phyloP scores from a whole-genome alignment of 2,113 vertebrate genomes.

The Plotosus lineatus region DNA sequence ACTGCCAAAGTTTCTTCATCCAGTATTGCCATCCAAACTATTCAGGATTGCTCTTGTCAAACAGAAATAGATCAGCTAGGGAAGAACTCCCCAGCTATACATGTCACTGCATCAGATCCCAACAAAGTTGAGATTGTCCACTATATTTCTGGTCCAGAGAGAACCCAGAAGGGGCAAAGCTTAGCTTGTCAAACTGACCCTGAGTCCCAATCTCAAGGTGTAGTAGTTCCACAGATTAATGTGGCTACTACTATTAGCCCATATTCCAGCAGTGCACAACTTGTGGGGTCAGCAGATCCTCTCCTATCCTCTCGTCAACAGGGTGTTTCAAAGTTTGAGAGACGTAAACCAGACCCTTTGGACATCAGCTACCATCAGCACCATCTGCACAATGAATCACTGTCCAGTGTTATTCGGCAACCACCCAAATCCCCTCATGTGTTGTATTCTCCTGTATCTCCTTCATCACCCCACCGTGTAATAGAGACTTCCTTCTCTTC shows the following conservation, averaged over 20 bases:
- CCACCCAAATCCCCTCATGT: conserved; percentile 94
- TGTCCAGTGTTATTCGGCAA: conserved; percentile 90
- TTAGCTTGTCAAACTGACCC: conserved; percentile 94
- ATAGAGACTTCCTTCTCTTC: conserved; percentile 88
- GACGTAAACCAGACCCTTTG: conserved; percentile 90
- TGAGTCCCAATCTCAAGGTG: conserved; percentile 82
- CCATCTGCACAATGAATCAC: conserved; percentile 83
- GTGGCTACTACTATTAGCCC: conserved; percentile 88
- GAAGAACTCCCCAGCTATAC: conserved; percentile 86
- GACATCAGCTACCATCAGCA: conserved; percentile 96
- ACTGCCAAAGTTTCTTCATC: conserved; percentile 74
- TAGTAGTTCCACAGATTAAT: conserved; percentile 86
- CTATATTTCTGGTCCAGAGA: conserved; percentile 95
- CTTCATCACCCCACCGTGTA: conserved; percentile 90
- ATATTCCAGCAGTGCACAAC: conserved; percentile 84
- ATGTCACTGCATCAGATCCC: conserved; percentile 86
- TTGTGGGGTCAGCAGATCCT: conserved; percentile 79
- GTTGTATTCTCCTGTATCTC: conserved; percentile 94
- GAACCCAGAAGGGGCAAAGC: conserved; percentile 89
- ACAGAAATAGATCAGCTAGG: conserved; percentile 82
- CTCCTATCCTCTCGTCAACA: conserved; percentile 74
- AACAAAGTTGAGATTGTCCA: conserved; percentile 92
- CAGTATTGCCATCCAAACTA: conserved; percentile 93
- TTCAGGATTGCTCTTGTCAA: conserved; percentile 86
- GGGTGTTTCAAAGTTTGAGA: conserved; percentile 84